Evolutionary conservation across 2,113 vertebrate species (phyloP), one percentile per base, ranked within the genome.

Genomic region (Rallus limicola): DNA sequence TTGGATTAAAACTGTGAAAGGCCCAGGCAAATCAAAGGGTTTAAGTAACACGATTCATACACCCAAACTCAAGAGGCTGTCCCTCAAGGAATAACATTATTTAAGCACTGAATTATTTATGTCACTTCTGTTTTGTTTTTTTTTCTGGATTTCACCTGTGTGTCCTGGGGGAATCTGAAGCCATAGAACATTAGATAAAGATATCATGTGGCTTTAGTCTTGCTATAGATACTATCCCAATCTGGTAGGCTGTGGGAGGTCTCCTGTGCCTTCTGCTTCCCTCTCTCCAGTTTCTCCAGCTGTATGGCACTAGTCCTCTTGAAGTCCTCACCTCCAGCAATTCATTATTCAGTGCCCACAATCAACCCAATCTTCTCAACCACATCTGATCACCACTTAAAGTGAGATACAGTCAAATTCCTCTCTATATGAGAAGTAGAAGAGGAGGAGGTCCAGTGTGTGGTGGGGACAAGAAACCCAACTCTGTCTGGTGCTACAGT

Each of bases 1-100:
- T 63, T 55, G 80, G 86, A 82, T 83, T 83, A 92, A 86, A 86
- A 86, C 40, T 70, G n/a, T 80, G 72, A 86, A 92, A 94, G 28
- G 20, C 56, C 58, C n/a, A 75, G n/a, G 25, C 36, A 92, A 94
- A 94, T 83, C 76, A 70, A 86, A 72, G 91, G 50, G 9, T 82
- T 82, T 85, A 75, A 87, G 53, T 34, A 76, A 44, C 40, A 21
- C 70, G 64, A 82, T 64, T 95, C 60, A 63, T 38, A 78, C 28
- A 86, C 15, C 13, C 31, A 77, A 42, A 63, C n/a, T 78, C 64
- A 56, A 44, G 60, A 75, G 36, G 81, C 5, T 63, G 12, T 62
- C 55, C 68, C 55, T 86, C 28, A 38, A 75, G 52, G 52, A 86
- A 74, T 52, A 74, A 40, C 13, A 46, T 86, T 90, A 62, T 80